Conservation (phyloP, 2,888 invertebrate genomes). For the Mimumesa dahlbomi region DNA sequence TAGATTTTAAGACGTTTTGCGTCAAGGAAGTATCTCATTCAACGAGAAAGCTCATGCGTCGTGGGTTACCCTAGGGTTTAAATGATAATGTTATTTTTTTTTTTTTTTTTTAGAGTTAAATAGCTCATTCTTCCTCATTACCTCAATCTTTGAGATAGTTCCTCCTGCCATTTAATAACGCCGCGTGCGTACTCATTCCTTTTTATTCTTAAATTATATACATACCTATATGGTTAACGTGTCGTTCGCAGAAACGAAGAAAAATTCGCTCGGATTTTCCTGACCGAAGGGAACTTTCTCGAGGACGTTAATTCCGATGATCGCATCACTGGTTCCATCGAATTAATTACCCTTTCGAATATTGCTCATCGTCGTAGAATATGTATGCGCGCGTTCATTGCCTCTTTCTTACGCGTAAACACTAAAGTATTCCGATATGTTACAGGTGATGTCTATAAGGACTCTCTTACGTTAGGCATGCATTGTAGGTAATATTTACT, state of each 20-base stretch:
- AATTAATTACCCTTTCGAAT: conserved; percentile 38
- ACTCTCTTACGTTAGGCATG: conserved; percentile 62
- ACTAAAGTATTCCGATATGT: conserved; percentile 44
- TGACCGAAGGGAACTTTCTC: conserved; percentile 8
- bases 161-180: conserved; percentile 66
- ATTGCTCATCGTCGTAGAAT: conserved; percentile 59
- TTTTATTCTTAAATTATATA: conserved; percentile 33
- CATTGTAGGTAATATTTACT: conserved; percentile 72
- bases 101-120: conserved; percentile 56
- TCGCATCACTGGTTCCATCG: conserved; percentile 3
- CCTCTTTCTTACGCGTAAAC: conserved; percentile 27
- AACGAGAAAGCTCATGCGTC: conserved; percentile 60
- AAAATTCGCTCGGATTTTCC: not conserved
- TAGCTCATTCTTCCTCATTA: conserved; percentile 73
- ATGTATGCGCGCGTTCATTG: conserved; percentile 52
- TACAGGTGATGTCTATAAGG: conserved; percentile 57
- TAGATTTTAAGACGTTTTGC: conserved; percentile 57
- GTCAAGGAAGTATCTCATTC: conserved; percentile 69
- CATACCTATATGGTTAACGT: conserved; percentile 7
- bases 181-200: conserved; percentile 25
- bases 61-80: conserved; percentile 24
- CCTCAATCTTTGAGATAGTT: conserved; percentile 77
- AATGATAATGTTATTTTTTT: conserved; percentile 49
- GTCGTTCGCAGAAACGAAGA: conserved; percentile 1
- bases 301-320: not conserved